Evolutionary conservation across 2,888 invertebrate genomes (phyloP).

Genomic region (Diaphora mendica): DNA sequence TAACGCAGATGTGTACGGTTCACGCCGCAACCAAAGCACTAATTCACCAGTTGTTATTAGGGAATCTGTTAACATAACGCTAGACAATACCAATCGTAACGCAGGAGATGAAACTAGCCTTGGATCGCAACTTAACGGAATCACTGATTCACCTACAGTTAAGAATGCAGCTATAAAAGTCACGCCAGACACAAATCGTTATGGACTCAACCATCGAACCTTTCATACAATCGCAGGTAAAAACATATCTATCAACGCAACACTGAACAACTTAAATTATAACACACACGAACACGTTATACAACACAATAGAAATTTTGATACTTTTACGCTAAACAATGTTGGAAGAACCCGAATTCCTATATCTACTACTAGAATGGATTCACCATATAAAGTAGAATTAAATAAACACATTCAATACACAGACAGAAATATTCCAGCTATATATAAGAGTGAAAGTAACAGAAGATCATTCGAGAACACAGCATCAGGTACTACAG

Average conservation of each 20-base stretch:
- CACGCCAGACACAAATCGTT: background rate
- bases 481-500: background rate
- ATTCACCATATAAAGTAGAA: background rate
- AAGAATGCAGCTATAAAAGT: background rate
- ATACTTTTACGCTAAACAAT: conserved; percentile 12
- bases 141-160: background rate
- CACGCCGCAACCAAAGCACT: background rate
- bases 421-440: background rate
- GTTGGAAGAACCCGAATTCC: background rate
- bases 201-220: background rate
- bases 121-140: background rate
- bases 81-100: background rate
- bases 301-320: background rate
- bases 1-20: background rate
- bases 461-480: background rate
- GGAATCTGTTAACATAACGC: background rate
- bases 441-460: background rate
- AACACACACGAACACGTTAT: background rate
- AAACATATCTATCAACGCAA: background rate
- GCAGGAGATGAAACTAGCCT: background rate
- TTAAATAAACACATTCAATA: background rate
- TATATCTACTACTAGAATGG: background rate
- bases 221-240: background rate
- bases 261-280: background rate
- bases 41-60: background rate